Base-by-base conservation (phyloP, 2,888 invertebrate species). In the Oxyteleia sp. region DNA sequence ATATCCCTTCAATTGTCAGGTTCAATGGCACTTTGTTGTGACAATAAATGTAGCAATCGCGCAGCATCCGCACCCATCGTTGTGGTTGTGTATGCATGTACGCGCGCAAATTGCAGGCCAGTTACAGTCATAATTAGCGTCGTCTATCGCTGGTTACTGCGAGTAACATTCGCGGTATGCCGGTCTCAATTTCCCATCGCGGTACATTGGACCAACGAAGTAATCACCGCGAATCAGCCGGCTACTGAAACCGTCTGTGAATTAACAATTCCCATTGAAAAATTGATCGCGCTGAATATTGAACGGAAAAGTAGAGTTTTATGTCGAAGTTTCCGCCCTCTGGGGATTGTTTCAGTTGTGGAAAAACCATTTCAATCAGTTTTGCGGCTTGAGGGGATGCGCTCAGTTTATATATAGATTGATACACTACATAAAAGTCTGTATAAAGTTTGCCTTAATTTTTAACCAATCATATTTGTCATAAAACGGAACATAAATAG, bases 121-220 rank as follows among this genome's bases (percentile, higher is more conserved):
- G 87, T 90, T 88, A 88, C 90, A 90, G 88, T 89, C 90, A 89
- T 89, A 90, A 88, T 90, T 90, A 89, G 89, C 87, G 87, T 87
- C 82, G 87, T 79, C 88, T 88, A 86, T 89, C 87, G 89, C 86
- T 88, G 88, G 89, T 90, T 90, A 89, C 88, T 89, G 87, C 87
- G 85, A 86, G 87, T 89, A 89, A 89, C 89, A 88, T 86, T 88
- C 86, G 84, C 74, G 86, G 88, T 87, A 88, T 88, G 85, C 88
- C 84, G 74, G 45, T 81, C 71, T 63, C 82, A 69, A 82, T 84
- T 84, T 81, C 79, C 69, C 68, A 66, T 84, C 71, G 66, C 47
- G 66, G 49, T 47, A 41, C 55, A 38, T 55, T 55, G 45, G 69
- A 63, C 63, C 61, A 38, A 47, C 68, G 69, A 63, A 78, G 69